A percentile compares a stretch with the other conserved stretches of the same genome.
Evolutionary conservation across 2,113 vertebrate genomes (phyloP).

Genomic region (Psophia crepitans): DNA sequence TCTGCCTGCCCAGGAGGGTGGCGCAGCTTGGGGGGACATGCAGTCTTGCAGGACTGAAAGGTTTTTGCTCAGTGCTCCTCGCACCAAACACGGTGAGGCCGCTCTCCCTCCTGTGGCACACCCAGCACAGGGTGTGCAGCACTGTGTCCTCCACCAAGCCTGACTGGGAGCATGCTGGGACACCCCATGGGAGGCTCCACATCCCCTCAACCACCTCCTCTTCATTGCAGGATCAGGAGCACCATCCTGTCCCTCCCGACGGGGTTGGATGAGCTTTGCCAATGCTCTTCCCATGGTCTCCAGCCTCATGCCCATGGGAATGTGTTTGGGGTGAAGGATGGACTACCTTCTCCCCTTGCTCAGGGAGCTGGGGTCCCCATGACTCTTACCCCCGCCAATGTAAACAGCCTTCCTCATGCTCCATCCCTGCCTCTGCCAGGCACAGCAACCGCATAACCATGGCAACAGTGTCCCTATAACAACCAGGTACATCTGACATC

Average conservation of each 20-base stretch:
- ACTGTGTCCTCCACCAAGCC: not conserved
- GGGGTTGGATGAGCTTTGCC: not conserved
- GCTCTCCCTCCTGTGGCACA: not conserved
- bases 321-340: not conserved
- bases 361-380: not conserved
- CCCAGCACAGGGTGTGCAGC: not conserved
- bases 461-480: constrained; percentile 47
- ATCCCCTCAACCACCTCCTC: not conserved
- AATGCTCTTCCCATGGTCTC: not conserved
- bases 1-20: not conserved
- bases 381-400: not conserved
- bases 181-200: not conserved
- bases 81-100: not conserved
- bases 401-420: not conserved
- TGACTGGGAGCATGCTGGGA: not conserved
- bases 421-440: not conserved
- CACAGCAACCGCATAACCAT: constrained; percentile 18
- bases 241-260: too few relatives aligned
- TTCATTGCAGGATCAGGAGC: not conserved
- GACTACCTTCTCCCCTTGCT: not conserved
- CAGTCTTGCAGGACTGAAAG: not conserved
- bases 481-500: constrained; percentile 61
- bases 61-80: not conserved
- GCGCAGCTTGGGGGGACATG: rapidly evolving
- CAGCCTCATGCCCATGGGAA: not conserved